Conservation (phyloP, 30 jellyfish, hydroid and myxozoan genomes). For the Morbakka virulenta region DNA sequence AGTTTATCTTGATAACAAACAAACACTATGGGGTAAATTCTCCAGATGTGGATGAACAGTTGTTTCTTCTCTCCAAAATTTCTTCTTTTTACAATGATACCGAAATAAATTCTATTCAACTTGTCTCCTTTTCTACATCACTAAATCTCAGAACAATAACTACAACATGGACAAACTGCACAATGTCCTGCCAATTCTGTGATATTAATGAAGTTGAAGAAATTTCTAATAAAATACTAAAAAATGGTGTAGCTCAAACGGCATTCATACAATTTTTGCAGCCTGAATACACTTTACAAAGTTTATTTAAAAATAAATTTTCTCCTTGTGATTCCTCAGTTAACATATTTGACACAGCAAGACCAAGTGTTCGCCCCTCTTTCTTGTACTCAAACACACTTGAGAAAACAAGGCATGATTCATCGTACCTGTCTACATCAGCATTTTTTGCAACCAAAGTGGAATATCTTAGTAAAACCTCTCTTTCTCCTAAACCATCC, state of each 20-base stretch:
- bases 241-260: background rate
- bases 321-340: background rate
- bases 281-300: background rate
- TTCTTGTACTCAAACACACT: too few relatives aligned
- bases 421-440: too few relatives aligned
- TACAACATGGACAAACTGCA: background rate
- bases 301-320: background rate
- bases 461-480: background rate
- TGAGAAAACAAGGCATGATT: too few relatives aligned
- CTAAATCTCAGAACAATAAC: background rate
- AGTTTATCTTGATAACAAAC: conserved; percentile 31
- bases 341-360: too few relatives aligned
- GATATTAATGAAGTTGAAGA: background rate
- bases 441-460: conserved; percentile 9
- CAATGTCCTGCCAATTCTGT: background rate
- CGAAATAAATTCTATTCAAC: background rate
- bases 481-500: background rate
- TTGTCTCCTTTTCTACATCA: background rate
- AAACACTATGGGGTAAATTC: conserved; percentile 8
- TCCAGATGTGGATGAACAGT: conserved; percentile 31
- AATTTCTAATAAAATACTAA: background rate
- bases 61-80: conserved; percentile 9
- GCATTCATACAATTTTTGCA: background rate
- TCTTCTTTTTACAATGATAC: background rate
- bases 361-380: too few relatives aligned